Base-by-base conservation (phyloP, 2,888 invertebrate species). In the Belgica antarctica region DNA sequence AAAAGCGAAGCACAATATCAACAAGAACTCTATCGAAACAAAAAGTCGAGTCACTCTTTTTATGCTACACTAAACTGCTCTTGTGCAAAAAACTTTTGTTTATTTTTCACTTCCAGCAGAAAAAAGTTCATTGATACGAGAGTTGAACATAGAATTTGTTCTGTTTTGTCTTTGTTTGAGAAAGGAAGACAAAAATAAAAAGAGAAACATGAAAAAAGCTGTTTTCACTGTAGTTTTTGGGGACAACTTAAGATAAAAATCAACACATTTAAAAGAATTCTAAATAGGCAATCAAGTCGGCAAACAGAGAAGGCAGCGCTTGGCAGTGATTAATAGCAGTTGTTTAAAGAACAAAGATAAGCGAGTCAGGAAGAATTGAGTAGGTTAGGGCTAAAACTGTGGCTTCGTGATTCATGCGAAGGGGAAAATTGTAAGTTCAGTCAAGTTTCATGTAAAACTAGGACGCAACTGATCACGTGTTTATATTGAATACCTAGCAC, bases 111-210 rank as follows among this genome's bases (percentile, higher is more conserved):
- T 22, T 22, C 15, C 22, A 12, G n/a, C 31, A 19, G 27, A 65
- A 63, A 62, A 65, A 47, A 65, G 65, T 65, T 65, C 65, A 65
- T 47, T 65, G 65, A 65, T 65, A 47, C 65, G 65, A 65, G 24
- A 31, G 1, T 7, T 5, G 19, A 12, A 19, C n/a, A 22, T 5
- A 59, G 3, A 62, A 31, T 59, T 19, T 46, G 46, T 15, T 46
- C 17, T 7, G 15, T 46, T 46, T 46, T 46, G 3, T 46, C n/a
- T 7, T 17, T 7, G 46, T 7, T 7, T 3, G 15, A n/a, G 3
- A 46, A 46, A 46, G 4, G 46, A 27, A 22, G 25, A 25, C 1
- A 25, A 52, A 52, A 52, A 10, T 52, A 17, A 52, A 52, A 22
- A 12, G 5, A 31, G 34, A 31, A 12, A 31, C 5, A 12, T 22